Conservation (phyloP, 2,113 vertebrate genomes). For the Probosciger aterrimus region DNA sequence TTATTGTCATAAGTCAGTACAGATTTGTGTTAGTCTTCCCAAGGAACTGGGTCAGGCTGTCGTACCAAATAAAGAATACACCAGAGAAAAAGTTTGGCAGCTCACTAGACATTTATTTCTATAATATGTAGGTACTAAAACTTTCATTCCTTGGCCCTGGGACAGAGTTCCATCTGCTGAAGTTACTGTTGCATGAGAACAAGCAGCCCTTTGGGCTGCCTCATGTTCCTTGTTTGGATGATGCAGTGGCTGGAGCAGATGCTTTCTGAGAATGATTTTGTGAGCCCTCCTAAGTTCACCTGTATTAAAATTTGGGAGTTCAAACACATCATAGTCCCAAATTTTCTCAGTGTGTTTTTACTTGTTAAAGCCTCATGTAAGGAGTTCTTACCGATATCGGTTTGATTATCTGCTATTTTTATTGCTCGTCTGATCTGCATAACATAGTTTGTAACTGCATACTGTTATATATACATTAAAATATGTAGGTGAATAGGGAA, state of each 20-base stretch:
- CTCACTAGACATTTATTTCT: constrained; percentile 30
- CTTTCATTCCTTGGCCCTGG: background rate
- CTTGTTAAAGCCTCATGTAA: background rate
- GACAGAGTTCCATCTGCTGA: constrained; percentile 17
- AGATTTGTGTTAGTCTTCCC: background rate
- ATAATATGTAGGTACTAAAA: background rate
- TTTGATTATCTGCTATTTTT: background rate
- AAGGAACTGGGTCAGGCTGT: background rate
- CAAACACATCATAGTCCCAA: background rate
- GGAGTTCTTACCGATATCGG: background rate
- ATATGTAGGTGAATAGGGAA: background rate
- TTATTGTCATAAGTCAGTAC: background rate
- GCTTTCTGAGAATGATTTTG: background rate
- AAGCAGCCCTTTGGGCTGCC: background rate
- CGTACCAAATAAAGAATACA: background rate
- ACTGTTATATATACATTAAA: background rate
- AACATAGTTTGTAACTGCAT: background rate
- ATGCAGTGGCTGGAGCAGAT: background rate
- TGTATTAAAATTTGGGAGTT: background rate
- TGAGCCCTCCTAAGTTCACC: background rate
- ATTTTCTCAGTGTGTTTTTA: background rate
- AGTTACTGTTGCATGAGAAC: background rate
- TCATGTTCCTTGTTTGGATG: background rate
- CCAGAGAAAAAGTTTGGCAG: background rate
- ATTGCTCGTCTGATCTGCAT: background rate